Conservation (phyloP, 2,888 invertebrate genomes). For the Troides oblongomaculatus region DNA sequence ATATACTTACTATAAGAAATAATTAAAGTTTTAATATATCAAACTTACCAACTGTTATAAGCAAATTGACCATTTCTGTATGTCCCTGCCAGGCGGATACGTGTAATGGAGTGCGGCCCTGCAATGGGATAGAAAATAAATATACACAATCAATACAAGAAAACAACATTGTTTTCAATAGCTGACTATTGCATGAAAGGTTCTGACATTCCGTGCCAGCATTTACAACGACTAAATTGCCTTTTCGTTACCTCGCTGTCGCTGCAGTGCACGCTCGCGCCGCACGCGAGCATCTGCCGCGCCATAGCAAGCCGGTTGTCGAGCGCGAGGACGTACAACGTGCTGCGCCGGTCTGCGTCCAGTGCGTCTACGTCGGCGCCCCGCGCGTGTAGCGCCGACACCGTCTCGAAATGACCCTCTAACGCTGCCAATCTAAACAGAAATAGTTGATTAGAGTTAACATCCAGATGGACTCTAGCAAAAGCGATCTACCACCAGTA, state of each 20-base stretch:
- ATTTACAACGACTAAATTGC: neutral
- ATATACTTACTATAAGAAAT: neutral
- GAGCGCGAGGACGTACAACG: conserved; percentile 93
- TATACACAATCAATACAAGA: neutral
- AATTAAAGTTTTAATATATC: neutral
- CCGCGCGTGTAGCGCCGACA: conserved; percentile 83
- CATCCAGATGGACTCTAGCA: too few relatives aligned
- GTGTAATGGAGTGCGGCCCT: conserved; percentile 93
- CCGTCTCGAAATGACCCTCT: conserved; percentile 91
- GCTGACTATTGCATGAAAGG: neutral
- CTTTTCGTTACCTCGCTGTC: conserved; percentile 85
- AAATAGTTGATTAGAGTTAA: too few relatives aligned
- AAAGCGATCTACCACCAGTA: too few relatives aligned
- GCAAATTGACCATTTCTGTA: conserved; percentile 92
- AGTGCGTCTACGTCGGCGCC: conserved; percentile 92
- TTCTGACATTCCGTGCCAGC: neutral
- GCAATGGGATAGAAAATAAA: conserved; percentile 12
- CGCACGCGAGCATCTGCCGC: conserved; percentile 87
- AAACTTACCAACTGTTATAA: conserved; percentile 84
- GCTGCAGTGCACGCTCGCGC: conserved; percentile 90
- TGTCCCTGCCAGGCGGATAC: conserved; percentile 97
- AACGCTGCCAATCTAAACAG: conserved; percentile 85
- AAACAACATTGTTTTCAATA: neutral
- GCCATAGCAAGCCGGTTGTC: conserved; percentile 93
- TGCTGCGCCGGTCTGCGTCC: conserved; percentile 95